Evolutionary conservation across 1,140 invertebrate genomes (phyloP).

Genomic region (Drosophila bocqueti): DNA sequence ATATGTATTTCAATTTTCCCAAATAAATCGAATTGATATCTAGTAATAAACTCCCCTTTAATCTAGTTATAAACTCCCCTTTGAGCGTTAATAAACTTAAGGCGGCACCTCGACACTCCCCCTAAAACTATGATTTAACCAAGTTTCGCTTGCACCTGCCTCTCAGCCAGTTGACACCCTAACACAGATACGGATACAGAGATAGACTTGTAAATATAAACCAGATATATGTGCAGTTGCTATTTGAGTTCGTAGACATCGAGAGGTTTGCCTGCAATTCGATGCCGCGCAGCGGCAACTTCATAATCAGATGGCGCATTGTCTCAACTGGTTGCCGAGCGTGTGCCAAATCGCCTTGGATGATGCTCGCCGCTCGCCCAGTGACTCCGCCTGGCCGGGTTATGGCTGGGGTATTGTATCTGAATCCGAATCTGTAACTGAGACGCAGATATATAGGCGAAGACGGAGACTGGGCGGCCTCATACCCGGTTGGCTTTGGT

Average conservation of each 20-base stretch:
- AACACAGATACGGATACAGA: slow-evolving; percentile 58
- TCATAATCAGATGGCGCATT: slow-evolving; percentile 60
- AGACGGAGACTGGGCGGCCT: slow-evolving; percentile 42
- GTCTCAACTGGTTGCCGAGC: slow-evolving; percentile 54
- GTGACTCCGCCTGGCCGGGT: slow-evolving; percentile 42
- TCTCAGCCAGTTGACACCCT: slow-evolving; percentile 64
- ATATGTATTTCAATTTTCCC: not conserved
- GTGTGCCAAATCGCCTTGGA: slow-evolving; percentile 62
- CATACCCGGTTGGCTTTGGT: slow-evolving; percentile 54
- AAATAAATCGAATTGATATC: not conserved
- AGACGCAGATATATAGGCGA: slow-evolving; percentile 17
- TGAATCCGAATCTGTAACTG: slow-evolving; percentile 35
- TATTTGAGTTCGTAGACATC: slow-evolving; percentile 17
- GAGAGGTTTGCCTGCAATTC: slow-evolving; percentile 52
- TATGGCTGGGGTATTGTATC: slow-evolving; percentile 27
- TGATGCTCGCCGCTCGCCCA: slow-evolving; percentile 54
- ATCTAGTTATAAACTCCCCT: not conserved
- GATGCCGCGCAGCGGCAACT: slow-evolving; percentile 52
- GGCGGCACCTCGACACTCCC: slow-evolving; percentile 16
- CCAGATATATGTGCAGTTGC: slow-evolving; percentile 20
- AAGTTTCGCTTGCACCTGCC: slow-evolving; percentile 45
- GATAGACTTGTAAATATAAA: slow-evolving; percentile 31
- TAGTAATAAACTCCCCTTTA: not conserved
- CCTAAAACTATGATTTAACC: slow-evolving; percentile 38
- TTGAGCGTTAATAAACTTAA: slow-evolving; percentile 9